Evolutionary conservation across 2,797 vertebrate genomes (phyloP), one percentile per base, ranked within the genome.

Genomic region (Gallirallus australis): DNA sequence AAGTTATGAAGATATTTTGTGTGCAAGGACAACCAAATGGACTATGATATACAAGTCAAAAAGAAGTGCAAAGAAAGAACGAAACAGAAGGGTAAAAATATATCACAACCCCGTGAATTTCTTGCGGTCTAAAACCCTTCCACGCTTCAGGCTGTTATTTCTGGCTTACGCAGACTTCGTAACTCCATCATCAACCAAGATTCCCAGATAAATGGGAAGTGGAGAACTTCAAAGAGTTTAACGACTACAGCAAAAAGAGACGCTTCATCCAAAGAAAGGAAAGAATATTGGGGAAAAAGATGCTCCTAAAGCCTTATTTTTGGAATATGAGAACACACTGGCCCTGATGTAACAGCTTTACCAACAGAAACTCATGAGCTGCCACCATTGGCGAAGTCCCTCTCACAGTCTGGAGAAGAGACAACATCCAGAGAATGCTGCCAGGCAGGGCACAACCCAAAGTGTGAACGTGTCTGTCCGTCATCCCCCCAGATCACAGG

Each of bases 151-250:
- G 28, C 42, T 86, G 69, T 93, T 94, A 93, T 89, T 95, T 94
- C 82, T 88, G 94, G 77, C 66, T 88, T 73, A 68, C 25, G 57
- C 84, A 94, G 90, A 50, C 69, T 86, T 82, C 82, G 77, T 69
- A 56, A 56, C 48, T 85, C 66, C 45, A 69, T 37, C 78, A 80
- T 63, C 83, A 85, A 83, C 20, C 57, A 54, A 30, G 53, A 54
- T 54, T 31, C 53, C 53, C 30, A 83, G 40, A 89, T 37, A 88
- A 91, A 89, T 28, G 42, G 54, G 69, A 92, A 93, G 71, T 0
- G 19, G 28, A 92, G 66, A 85, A 23, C 35, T 79, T 52, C 60
- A 66, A 82, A 79, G n/a, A 78, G 35, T 50, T 90, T 80, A 40
- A 73, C 37, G 42, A 73, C 45, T 68, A 48, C 35, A 77, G 33